Percentiles rank a stretch among this genome's conserved stretches.
Conservation (phyloP, 1,140 invertebrate genomes). For the Zaprionus capensis region DNA sequence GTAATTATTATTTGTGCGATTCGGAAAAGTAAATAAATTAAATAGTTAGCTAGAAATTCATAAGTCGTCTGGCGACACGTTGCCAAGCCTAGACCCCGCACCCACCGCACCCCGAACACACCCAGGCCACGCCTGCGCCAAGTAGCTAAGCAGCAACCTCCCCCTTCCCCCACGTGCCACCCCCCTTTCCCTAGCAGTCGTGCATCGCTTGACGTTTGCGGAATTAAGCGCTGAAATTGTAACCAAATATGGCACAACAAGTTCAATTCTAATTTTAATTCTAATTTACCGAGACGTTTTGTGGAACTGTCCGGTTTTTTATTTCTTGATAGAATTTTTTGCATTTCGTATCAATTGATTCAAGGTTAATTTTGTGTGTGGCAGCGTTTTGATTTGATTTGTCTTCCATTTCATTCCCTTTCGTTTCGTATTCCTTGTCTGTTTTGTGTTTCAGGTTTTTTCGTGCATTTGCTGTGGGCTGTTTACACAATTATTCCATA, state of each 20-base stretch:
- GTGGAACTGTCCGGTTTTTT: slow-evolving; percentile 53
- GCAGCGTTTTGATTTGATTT: slow-evolving; percentile 71
- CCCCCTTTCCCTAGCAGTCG: neutral
- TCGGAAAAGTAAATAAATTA: slow-evolving; percentile 74
- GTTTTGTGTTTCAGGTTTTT: slow-evolving; percentile 13
- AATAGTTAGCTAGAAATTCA: slow-evolving; percentile 76
- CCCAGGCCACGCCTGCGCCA: slow-evolving; percentile 50
- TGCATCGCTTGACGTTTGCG: slow-evolving; percentile 63
- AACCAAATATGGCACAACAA: slow-evolving; percentile 82
- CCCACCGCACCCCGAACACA: slow-evolving; percentile 28
- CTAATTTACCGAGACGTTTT: slow-evolving; percentile 62
- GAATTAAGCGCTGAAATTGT: slow-evolving; percentile 80
- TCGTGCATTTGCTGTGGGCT: slow-evolving; percentile 18
- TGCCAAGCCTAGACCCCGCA: slow-evolving; percentile 64
- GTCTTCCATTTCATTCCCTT: slow-evolving; percentile 9
- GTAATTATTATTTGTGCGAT: slow-evolving; percentile 66
- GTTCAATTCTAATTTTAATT: slow-evolving; percentile 80
- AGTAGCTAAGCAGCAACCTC: neutral
- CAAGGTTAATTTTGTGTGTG: slow-evolving; percentile 66
- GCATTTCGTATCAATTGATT: slow-evolving; percentile 80
- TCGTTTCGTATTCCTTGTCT: neutral
- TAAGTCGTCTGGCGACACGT: slow-evolving; percentile 66
- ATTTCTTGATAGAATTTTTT: slow-evolving; percentile 60
- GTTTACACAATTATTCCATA: slow-evolving; percentile 40
- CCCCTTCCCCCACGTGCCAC: neutral